A percentile compares a stretch with the other conserved stretches of the same genome.
Conservation (phyloP, 2,888 invertebrate species). For the Catocala nupta region DNA sequence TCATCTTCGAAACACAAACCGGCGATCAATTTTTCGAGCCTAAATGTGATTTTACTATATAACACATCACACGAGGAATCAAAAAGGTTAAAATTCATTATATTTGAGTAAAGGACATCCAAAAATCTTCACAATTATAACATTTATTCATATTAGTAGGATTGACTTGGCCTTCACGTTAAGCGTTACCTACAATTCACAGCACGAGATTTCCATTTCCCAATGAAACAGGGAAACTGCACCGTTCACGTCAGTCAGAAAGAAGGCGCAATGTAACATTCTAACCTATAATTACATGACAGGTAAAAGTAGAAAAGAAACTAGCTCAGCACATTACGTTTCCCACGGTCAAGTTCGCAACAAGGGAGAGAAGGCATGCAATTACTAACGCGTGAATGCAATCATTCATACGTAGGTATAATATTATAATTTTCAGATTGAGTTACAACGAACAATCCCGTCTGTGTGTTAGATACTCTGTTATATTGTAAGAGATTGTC, state of each 20-base stretch:
- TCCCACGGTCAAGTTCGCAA: slow-evolving; percentile 75
- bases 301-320: slow-evolving; percentile 73
- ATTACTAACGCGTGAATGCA: slow-evolving; percentile 52
- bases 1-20: too few relatives aligned
- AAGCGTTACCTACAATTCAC: not conserved
- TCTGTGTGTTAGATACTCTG: slow-evolving; percentile 9
- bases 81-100: too few relatives aligned
- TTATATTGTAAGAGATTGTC: not conserved
- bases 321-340: slow-evolving; percentile 56
- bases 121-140: too few relatives aligned
- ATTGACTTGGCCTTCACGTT: too few relatives aligned
- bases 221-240: slow-evolving; percentile 6
- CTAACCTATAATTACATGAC: slow-evolving; percentile 53
- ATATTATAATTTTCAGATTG: slow-evolving; percentile 12
- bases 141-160: too few relatives aligned
- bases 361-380: slow-evolving; percentile 58
- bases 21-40: too few relatives aligned
- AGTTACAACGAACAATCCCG: slow-evolving; percentile 28
- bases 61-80: too few relatives aligned
- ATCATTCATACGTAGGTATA: slow-evolving; percentile 40
- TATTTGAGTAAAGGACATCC: too few relatives aligned
- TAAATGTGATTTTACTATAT: too few relatives aligned
- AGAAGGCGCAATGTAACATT: slow-evolving; percentile 41
- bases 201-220: not conserved
- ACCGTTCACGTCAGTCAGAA: slow-evolving; percentile 11